These are phyloP conservation scores for Hetaerina americana DNA, from an alignment of 1,140 invertebrate species.

Conservation along the genomic window DNA sequence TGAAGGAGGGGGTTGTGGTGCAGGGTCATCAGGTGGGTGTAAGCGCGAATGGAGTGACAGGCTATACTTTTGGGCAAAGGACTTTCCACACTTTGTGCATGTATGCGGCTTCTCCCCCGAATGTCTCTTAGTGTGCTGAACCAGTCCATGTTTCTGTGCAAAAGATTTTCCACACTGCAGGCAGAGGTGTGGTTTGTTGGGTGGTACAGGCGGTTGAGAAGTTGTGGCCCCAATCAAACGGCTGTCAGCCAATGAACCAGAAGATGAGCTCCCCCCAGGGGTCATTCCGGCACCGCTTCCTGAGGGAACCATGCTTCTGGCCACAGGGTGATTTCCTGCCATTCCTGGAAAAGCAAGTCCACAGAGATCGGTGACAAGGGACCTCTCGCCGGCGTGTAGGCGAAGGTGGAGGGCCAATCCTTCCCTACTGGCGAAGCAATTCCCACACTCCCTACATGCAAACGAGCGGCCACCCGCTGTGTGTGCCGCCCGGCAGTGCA, in stretches of 20 bases:
- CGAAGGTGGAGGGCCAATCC: slow-evolving; percentile 63
- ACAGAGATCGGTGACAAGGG: slow-evolving; percentile 75
- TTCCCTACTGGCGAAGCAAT: slow-evolving; percentile 52
- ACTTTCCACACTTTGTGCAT: slow-evolving; percentile 62
- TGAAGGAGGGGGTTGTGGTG: too few relatives aligned
- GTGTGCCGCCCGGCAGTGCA: slow-evolving; percentile 24
- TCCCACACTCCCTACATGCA: slow-evolving; percentile 42
- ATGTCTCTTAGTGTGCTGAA: slow-evolving; percentile 60
- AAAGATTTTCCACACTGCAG: slow-evolving; percentile 72
- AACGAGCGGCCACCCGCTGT: background rate
- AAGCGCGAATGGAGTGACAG: slow-evolving; percentile 45
- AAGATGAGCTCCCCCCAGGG: too few relatives aligned
- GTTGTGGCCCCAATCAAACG: slow-evolving; percentile 9
- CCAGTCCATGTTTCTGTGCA: slow-evolving; percentile 63
- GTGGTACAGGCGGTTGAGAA: slow-evolving; percentile 26
- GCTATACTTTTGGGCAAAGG: slow-evolving; percentile 63
- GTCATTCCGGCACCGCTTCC: slow-evolving; percentile 28
- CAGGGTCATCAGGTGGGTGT: background rate
- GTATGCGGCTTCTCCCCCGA: slow-evolving; percentile 58
- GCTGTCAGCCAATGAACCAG: background rate
- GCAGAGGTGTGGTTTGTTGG: slow-evolving; percentile 63
- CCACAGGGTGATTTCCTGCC: slow-evolving; percentile 31
- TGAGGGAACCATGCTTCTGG: slow-evolving; percentile 30
- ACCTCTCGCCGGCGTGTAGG: slow-evolving; percentile 66
- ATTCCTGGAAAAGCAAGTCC: slow-evolving; percentile 39